A percentile compares a stretch with the other conserved stretches of the same genome.
These are phyloP conservation scores for Rugalucina vietnamica DNA, from an alignment of 2,888 invertebrate species.

Conservation along the genomic window DNA sequence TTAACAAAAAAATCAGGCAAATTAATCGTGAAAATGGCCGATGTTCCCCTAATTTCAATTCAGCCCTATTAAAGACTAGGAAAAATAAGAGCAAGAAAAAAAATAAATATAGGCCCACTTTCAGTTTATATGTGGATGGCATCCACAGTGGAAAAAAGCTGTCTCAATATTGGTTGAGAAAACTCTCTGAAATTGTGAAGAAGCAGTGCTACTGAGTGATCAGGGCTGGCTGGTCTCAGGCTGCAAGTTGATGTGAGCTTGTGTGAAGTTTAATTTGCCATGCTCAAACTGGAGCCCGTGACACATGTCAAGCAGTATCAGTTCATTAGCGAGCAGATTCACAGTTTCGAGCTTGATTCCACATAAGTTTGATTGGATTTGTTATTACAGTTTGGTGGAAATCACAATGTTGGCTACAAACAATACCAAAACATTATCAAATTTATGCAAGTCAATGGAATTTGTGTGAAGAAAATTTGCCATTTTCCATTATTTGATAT, in stretches of 20 bases:
- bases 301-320: background rate
- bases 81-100: background rate
- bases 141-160: background rate
- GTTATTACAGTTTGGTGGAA: too few species aligned
- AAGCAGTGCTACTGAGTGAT: background rate
- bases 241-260: background rate
- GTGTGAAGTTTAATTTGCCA: background rate
- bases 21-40: background rate
- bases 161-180: background rate
- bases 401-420: too few species aligned
- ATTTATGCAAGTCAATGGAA: too few species aligned
- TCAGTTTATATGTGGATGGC: background rate
- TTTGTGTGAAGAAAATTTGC: too few species aligned
- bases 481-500: too few species aligned
- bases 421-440: too few species aligned
- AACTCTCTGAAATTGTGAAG: background rate
- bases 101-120: background rate
- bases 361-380: too few species aligned
- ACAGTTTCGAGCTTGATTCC: too few species aligned
- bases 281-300: background rate
- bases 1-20: background rate
- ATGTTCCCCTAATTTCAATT: background rate
- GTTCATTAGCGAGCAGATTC: too few species aligned
- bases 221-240: background rate
- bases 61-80: background rate